Percentiles rank a stretch among this genome's conserved stretches.
Conservation (phyloP, 2,888 invertebrate species). For the Brachypterus glaber region DNA sequence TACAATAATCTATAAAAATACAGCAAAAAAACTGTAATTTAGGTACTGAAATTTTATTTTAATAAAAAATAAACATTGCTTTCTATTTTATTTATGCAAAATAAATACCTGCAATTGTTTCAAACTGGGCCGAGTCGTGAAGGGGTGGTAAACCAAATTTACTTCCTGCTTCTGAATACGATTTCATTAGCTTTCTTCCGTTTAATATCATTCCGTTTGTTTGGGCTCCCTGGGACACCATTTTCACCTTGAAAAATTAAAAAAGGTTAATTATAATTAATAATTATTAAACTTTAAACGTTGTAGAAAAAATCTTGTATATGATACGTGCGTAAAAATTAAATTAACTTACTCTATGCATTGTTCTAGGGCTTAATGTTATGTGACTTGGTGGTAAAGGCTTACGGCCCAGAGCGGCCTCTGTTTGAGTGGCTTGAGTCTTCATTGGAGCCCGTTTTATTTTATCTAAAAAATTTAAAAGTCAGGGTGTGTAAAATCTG, state of each 20-base stretch:
- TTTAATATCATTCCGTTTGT: slow-evolving; percentile 68
- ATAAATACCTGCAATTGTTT: slow-evolving; percentile 23
- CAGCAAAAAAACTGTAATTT: too few relatives aligned
- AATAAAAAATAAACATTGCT: too few relatives aligned
- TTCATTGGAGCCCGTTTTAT: slow-evolving; percentile 79
- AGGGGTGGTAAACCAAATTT: slow-evolving; percentile 35
- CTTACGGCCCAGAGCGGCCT: slow-evolving; percentile 62
- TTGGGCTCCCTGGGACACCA: slow-evolving; percentile 85
- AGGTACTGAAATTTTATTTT: too few relatives aligned
- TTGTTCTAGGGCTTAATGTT: slow-evolving; percentile 70
- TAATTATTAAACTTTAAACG: too few relatives aligned
- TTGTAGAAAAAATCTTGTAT: too few relatives aligned
- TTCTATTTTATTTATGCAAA: too few relatives aligned
- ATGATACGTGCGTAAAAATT: too few relatives aligned
- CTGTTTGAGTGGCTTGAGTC: slow-evolving; percentile 88
- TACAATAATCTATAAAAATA: too few relatives aligned
- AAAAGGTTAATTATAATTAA: too few relatives aligned
- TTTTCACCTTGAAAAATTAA: slow-evolving; percentile 57
- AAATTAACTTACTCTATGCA: slow-evolving; percentile 55
- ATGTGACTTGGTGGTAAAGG: slow-evolving; percentile 60
- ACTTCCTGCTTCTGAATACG: slow-evolving; percentile 67
- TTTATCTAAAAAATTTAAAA: slow-evolving; percentile 66
- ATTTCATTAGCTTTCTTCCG: slow-evolving; percentile 72
- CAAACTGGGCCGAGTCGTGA: slow-evolving; percentile 28
- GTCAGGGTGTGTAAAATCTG: too few relatives aligned